Conservation (phyloP, 2,888 invertebrate genomes). For the Theristus sp. region DNA sequence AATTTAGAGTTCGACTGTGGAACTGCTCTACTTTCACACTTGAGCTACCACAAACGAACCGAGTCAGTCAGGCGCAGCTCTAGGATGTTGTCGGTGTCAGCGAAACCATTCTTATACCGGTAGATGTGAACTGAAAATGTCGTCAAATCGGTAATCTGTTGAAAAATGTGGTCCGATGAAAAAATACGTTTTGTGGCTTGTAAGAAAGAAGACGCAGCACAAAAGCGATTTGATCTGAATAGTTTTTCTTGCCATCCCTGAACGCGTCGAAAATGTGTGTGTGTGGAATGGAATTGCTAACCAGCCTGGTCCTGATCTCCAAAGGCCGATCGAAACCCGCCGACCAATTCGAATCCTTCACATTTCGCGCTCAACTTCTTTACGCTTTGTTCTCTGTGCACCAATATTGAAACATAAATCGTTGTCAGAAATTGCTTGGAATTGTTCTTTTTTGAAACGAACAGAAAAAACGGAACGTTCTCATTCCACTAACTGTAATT, state of each 20-base stretch:
- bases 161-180: background rate
- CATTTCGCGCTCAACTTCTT: background rate
- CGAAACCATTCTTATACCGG: slow-evolving; percentile 73
- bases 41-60: too few relatives aligned
- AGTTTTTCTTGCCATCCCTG: too few relatives aligned
- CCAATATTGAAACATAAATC: background rate
- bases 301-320: background rate
- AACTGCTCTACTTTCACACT: too few relatives aligned
- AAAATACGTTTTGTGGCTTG: too few relatives aligned
- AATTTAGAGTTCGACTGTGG: too few relatives aligned
- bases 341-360: background rate
- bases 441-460: too few relatives aligned
- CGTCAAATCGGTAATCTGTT: background rate
- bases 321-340: background rate
- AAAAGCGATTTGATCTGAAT: too few relatives aligned
- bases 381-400: background rate
- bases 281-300: background rate
- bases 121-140: slow-evolving; percentile 55
- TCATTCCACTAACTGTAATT: background rate
- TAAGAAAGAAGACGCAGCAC: too few relatives aligned
- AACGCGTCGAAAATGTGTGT: too few relatives aligned
- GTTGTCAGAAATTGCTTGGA: too few relatives aligned
- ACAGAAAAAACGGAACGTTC: too few relatives aligned
- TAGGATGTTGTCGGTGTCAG: slow-evolving; percentile 42
- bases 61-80: slow-evolving; percentile 9